Base-by-base conservation (phyloP, 2,888 invertebrate genomes). In the Diaperis boleti region DNA sequence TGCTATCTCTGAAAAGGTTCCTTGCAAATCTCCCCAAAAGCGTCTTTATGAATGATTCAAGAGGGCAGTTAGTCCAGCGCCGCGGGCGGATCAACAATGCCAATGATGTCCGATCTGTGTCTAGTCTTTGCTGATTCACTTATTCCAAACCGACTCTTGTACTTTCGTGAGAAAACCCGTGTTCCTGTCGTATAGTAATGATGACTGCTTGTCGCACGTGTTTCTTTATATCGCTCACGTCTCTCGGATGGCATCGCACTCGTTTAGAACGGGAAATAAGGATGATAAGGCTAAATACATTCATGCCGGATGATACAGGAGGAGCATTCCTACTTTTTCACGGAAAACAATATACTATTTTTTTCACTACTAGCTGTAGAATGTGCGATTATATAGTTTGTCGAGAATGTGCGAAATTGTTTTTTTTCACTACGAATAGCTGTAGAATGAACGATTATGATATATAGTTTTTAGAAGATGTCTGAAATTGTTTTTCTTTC, bases 81-180 rank as follows among this genome's bases (percentile, higher is more conserved):
- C 35, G 6, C 8, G 11, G 15, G 54, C 54, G 26, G 59, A 49
- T 49, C 59, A 59, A 59, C 59, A 59, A 59, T 47, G 57, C 37
- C 35, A 47, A 47, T 45, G 59, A 49, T 55, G 54, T 61, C 44
- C 47, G 31, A 22, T 22, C 45, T 37, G 55, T 45, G 62, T 62
- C 62, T 47, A 54, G n/a, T 42, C 22, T 47, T 62, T 39, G 64
- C 66, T 67, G 69, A 69, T 69, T 70, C 71, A 72, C 70, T 70
- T 72, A 68, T 71, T 68, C 64, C 42, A 49, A 41, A 17, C 54
- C 52, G 52, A 35, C 35, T 31, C 66, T 64, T 72, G 73, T 72
- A 68, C 41, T 69, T 71, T 72, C 75, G 77, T 76, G 77, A 76
- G 77, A 76, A 77, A 77, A 77, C 76, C 69, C 68, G 71, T 77